Percentiles rank a stretch among this genome's conserved stretches.
These are phyloP conservation scores for Nannobrachium achirus DNA, from an alignment of 2,113 vertebrate genomes.

Conservation along the genomic window DNA sequence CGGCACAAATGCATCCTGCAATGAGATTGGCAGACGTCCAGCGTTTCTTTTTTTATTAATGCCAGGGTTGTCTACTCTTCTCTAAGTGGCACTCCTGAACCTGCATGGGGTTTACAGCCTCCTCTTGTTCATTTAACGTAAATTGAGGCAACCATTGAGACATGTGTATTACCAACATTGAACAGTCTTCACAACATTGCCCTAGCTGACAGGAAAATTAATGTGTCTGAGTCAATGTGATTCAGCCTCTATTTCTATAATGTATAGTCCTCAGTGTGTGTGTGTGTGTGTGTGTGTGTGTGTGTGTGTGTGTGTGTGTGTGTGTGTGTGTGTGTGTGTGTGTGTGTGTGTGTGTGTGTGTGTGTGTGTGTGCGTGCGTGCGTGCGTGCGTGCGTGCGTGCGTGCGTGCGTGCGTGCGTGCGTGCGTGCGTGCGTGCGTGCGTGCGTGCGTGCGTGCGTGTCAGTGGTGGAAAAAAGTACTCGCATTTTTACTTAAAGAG, in stretches of 20 bases:
- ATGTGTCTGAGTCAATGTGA: constrained; percentile 17
- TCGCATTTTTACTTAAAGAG: too few species aligned
- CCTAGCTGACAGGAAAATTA: constrained; percentile 4
- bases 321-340: too few species aligned
- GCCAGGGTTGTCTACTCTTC: constrained; percentile 60
- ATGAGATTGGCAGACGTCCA: constrained; percentile 77
- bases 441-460: too few species aligned
- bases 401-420: too few species aligned
- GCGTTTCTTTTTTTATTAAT: constrained; percentile 72
- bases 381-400: constrained; percentile 4
- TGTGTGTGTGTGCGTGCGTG: too few species aligned
- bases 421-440: too few species aligned
- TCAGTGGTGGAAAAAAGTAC: too few species aligned
- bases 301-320: too few species aligned
- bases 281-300: too few species aligned
- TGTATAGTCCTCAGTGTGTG: too few species aligned
- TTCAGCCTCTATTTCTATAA: background rate
- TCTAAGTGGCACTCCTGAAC: constrained; percentile 54
- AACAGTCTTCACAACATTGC: constrained; percentile 11
- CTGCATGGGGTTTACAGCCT: constrained; percentile 22
- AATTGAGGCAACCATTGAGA: constrained; percentile 28
- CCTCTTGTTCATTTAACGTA: constrained; percentile 42
- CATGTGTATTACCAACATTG: constrained; percentile 12
- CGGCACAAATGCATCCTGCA: constrained; percentile 75
- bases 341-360: too few species aligned